Base-by-base conservation (phyloP, 2,888 invertebrate species). In the Volucella bombylans region DNA sequence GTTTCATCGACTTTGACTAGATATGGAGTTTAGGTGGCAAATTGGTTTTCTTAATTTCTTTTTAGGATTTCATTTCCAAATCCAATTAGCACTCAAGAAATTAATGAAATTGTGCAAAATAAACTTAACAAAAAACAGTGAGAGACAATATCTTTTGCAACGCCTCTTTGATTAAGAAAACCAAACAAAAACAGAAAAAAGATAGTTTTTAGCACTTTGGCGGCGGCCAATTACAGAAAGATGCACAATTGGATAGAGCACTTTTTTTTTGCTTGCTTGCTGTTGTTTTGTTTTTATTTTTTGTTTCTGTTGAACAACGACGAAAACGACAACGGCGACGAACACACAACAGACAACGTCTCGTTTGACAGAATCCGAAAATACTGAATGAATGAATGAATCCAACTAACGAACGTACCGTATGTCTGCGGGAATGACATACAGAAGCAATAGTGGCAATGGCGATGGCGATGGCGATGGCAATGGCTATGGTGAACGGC, bases 1-100 rank as follows among this genome's bases (percentile, higher is more conserved):
- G 74, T 76, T 89, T 85, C 78, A 86, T 87, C 79, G 87, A 83
- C 86, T 87, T 82, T 88, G 87, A 87, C 88, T 87, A 87, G 87
- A 87, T 87, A 86, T 87, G 80, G 65, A 81, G 86, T 83, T 82
- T 73, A 55, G 55, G 15, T 47, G 62, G 12, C 71, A 45, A 68
- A 62, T 45, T 54, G 76, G n/a, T 61, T 38, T 72, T 64, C 57
- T 54, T 12, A 2, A 6, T 67, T 67, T 62, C 12, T 69, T 65
- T 52, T 62, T 50, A 55, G 67, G 43, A 82, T 67, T 72, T 82
- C n/a, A n/a, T n/a, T 87, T 86, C 78, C 83, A 86, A 71, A 59
- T 83, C 79, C 82, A 83, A 79, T 79, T 64, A 62, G 82, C 57
- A 73, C 45, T 49, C 18, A 15, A 54, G 18, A 38, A 45, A 45